Conservation (phyloP, 1,140 invertebrate genomes). For the Drepana arcuata region DNA sequence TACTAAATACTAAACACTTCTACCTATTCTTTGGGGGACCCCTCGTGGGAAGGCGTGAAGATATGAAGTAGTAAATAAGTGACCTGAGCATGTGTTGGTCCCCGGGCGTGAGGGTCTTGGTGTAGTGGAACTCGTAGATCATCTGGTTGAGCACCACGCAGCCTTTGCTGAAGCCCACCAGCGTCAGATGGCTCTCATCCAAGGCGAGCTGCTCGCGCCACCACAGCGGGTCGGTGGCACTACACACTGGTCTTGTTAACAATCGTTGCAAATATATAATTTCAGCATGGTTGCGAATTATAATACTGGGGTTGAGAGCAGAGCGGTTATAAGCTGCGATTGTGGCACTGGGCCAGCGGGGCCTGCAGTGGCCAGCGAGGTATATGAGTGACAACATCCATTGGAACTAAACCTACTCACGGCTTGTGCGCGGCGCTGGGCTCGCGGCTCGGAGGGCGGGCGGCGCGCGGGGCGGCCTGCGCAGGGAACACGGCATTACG, state of each 20-base stretch:
- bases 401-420: constrained; percentile 65
- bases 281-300: too few relatives aligned
- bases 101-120: constrained; percentile 76
- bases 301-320: too few relatives aligned
- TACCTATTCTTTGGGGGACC: too few relatives aligned
- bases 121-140: constrained; percentile 86
- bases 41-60: too few relatives aligned
- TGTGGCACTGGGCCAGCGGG: too few relatives aligned
- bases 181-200: constrained; percentile 68
- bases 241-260: too few relatives aligned
- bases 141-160: constrained; percentile 93
- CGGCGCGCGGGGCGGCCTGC: constrained; percentile 10
- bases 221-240: constrained; percentile 37
- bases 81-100: constrained; percentile 72
- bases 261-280: too few relatives aligned
- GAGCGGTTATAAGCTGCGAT: too few relatives aligned
- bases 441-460: constrained; percentile 6
- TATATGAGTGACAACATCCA: constrained; percentile 44
- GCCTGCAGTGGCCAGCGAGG: too few relatives aligned
- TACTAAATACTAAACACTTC: too few relatives aligned
- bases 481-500: too few relatives aligned
- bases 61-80: too few relatives aligned
- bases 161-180: constrained; percentile 93
- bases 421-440: constrained; percentile 24
- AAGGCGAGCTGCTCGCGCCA: constrained; percentile 61